Conservation (phyloP, 1,140 invertebrate species). For the Stegodyphus dumicola region DNA sequence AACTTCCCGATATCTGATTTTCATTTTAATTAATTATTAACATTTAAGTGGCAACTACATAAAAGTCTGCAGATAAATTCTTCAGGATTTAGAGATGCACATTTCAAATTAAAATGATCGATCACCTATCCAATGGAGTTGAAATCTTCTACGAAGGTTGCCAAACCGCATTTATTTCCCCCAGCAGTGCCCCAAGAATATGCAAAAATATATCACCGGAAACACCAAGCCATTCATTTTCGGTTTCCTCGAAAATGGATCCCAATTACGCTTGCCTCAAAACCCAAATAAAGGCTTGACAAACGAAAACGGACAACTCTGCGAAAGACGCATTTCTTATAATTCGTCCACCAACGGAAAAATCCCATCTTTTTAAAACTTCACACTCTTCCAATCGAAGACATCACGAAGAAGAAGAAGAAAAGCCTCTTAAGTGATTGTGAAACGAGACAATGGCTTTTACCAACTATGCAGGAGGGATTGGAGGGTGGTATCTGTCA, state of each 20-base stretch:
- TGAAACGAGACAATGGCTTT: slow-evolving; percentile 55
- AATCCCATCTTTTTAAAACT: background rate
- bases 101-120: too few species aligned
- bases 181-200: background rate
- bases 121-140: too few species aligned
- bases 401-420: slow-evolving; percentile 1
- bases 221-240: background rate
- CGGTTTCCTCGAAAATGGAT: background rate
- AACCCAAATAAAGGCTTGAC: slow-evolving; percentile 45
- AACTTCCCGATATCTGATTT: too few species aligned
- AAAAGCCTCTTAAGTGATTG: slow-evolving; percentile 52
- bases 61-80: too few species aligned
- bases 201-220: background rate
- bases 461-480: slow-evolving; percentile 5
- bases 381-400: background rate
- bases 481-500: slow-evolving; percentile 34
- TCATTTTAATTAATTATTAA: too few species aligned
- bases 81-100: too few species aligned
- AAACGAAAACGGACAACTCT: slow-evolving; percentile 12
- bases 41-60: too few species aligned
- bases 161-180: background rate
- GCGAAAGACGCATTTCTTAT: background rate
- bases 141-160: background rate
- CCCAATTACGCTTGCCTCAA: slow-evolving; percentile 32
- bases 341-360: background rate